Conservation (phyloP, 2,888 invertebrate species). For the Xylocampa areola region DNA sequence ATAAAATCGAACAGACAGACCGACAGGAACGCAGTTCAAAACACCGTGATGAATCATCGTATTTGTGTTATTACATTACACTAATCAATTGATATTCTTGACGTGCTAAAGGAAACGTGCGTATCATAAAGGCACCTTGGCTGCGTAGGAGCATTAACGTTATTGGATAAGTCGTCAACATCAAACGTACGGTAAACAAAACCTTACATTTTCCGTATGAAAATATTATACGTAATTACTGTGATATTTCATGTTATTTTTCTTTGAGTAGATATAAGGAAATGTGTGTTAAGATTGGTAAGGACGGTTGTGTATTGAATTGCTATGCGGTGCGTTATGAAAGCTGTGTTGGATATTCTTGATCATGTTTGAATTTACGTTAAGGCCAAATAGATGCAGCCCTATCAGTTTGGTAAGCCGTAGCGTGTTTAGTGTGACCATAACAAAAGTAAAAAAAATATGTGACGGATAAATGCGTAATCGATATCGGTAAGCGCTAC, state of each 20-base stretch:
- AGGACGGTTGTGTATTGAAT: neutral
- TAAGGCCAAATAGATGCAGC: no score
- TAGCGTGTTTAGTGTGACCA: neutral
- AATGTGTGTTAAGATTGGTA: slow-evolving; percentile 5
- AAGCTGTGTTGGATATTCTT: slow-evolving; percentile 8
- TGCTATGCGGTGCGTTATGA: slow-evolving; percentile 6
- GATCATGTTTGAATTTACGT: neutral
- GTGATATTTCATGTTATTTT: slow-evolving; percentile 66
- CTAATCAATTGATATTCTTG: slow-evolving; percentile 63
- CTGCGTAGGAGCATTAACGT: slow-evolving; percentile 82
- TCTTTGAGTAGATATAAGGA: slow-evolving; percentile 44
- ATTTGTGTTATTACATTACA: slow-evolving; percentile 59
- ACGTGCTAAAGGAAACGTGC: slow-evolving; percentile 58
- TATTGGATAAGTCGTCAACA: slow-evolving; percentile 87
- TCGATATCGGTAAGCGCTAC: no score
- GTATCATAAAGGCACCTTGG: slow-evolving; percentile 54
- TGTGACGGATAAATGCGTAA: no score
- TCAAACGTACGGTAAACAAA: slow-evolving; percentile 84
- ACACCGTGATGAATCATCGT: slow-evolving; percentile 56
- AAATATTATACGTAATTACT: slow-evolving; percentile 75
- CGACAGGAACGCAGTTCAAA: slow-evolving; percentile 54
- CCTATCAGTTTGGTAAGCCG: no score
- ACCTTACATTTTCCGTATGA: slow-evolving; percentile 69
- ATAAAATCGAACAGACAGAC: slow-evolving; percentile 42
- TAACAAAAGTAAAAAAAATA: neutral